Evolutionary conservation across 2,797 vertebrate species (phyloP).

Genomic region (Gymnocypris eckloni): DNA sequence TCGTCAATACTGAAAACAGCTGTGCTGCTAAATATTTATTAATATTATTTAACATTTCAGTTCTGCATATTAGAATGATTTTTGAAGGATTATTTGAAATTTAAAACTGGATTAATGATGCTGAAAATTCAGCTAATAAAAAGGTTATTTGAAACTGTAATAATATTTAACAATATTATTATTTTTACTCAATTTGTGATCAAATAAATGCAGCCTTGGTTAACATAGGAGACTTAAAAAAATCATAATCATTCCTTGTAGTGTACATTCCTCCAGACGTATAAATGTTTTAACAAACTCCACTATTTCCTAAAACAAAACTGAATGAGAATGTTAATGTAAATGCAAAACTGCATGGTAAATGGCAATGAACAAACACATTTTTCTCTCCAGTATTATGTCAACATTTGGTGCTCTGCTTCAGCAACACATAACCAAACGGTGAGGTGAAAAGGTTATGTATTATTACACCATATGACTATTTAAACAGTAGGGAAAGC

Average conservation of each 20-base stretch:
- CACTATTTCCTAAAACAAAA: neutral
- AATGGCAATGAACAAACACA: neutral
- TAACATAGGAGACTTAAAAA: neutral
- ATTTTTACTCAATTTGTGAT: neutral
- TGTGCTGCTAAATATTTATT: too few species aligned
- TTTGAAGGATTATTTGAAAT: neutral
- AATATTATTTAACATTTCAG: too few species aligned
- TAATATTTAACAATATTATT: neutral
- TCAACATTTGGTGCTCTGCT: slow-evolving; percentile 2
- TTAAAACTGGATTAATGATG: neutral
- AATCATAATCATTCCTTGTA: neutral
- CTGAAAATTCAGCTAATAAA: neutral
- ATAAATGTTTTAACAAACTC: neutral
- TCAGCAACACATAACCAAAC: neutral
- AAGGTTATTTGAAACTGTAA: neutral
- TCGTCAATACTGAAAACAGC: too few species aligned
- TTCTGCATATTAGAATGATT: neutral
- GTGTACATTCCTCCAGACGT: neutral
- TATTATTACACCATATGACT: neutral
- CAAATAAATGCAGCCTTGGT: neutral
- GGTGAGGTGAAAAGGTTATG: neutral
- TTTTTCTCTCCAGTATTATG: neutral
- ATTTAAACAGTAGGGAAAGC: slow-evolving; percentile 41
- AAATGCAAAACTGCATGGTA: neutral
- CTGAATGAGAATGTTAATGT: neutral